These are phyloP conservation scores for Oryctes rhinoceros DNA, from an alignment of 1,140 invertebrate genomes.

Conservation along the genomic window DNA sequence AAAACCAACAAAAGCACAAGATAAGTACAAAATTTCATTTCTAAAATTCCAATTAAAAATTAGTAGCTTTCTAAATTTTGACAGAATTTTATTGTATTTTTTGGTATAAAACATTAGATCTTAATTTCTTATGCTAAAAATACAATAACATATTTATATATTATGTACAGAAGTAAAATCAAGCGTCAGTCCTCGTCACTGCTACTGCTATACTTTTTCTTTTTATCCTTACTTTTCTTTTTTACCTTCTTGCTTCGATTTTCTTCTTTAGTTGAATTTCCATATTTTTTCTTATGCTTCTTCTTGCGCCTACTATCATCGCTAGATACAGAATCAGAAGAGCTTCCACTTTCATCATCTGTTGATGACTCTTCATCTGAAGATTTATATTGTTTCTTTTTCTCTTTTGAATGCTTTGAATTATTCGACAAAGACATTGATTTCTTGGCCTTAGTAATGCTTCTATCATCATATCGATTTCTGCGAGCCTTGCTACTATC, in stretches of 20 bases:
- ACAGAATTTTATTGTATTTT: no score
- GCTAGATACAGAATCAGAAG: not conserved
- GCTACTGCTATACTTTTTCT: slow-evolving; percentile 2
- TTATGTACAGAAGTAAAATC: not conserved
- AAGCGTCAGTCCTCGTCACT: slow-evolving; percentile 9
- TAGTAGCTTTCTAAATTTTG: no score
- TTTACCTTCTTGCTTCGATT: not conserved
- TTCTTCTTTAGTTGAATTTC: not conserved
- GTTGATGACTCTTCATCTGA: not conserved
- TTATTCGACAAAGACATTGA: not conserved
- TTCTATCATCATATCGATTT: not conserved
- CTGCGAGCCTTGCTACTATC: not conserved
- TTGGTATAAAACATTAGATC: no score
- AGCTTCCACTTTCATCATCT: slow-evolving; percentile 4
- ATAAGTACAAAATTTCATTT: no score
- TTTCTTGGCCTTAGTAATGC: not conserved
- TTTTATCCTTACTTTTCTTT: slow-evolving; percentile 10
- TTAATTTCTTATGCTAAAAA: no score
- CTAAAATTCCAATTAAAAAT: no score
- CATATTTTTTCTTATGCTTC: slow-evolving; percentile 20
- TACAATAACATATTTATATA: not conserved
- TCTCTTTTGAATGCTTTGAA: not conserved
- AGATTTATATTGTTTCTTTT: not conserved
- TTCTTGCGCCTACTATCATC: not conserved
- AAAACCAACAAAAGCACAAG: no score